phyloP scores from a whole-genome alignment of 2,888 invertebrate genomes.

The Andrena flavipes region DNA sequence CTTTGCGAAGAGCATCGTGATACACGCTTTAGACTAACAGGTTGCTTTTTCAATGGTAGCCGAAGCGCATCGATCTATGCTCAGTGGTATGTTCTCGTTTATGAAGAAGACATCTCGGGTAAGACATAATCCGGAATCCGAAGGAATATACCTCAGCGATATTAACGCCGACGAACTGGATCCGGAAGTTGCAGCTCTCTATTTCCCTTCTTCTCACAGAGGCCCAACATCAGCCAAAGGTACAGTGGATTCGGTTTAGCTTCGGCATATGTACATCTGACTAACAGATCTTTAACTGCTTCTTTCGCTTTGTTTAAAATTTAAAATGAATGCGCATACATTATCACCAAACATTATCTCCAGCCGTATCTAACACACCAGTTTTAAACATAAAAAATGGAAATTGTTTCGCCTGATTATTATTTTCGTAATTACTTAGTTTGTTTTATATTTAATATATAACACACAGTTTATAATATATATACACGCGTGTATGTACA shows the following conservation, averaged over 20 bases:
- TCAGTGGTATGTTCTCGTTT: conserved; percentile 96
- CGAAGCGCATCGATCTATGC: conserved; percentile 89
- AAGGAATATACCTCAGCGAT: conserved; percentile 96
- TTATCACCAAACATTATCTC: too few species aligned
- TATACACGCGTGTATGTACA: too few species aligned
- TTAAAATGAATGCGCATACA: too few species aligned
- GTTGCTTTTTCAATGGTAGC: conserved; percentile 77
- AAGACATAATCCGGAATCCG: conserved; percentile 88
- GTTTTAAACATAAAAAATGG: too few species aligned
- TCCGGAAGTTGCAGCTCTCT: conserved; percentile 95
- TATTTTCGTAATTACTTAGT: not conserved
- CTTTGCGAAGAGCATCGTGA: conserved; percentile 2
- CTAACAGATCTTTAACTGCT: conserved; percentile 28
- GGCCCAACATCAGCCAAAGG: conserved; percentile 80
- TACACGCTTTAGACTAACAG: conserved; percentile 54
- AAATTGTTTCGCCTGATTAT: not conserved
- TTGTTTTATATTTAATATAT: too few species aligned
- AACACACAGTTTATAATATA: too few species aligned
- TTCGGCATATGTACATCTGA: conserved; percentile 48
- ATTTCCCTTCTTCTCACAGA: conserved; percentile 90
- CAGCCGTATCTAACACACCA: too few species aligned
- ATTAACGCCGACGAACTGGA: conserved; percentile 95
- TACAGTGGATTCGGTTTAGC: conserved; percentile 73
- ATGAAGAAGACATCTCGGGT: conserved; percentile 91
- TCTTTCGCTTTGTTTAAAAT: not conserved